These are phyloP conservation scores for Drosophila buzzatii DNA, from an alignment of 2,888 invertebrate species.

Conservation along the genomic window DNA sequence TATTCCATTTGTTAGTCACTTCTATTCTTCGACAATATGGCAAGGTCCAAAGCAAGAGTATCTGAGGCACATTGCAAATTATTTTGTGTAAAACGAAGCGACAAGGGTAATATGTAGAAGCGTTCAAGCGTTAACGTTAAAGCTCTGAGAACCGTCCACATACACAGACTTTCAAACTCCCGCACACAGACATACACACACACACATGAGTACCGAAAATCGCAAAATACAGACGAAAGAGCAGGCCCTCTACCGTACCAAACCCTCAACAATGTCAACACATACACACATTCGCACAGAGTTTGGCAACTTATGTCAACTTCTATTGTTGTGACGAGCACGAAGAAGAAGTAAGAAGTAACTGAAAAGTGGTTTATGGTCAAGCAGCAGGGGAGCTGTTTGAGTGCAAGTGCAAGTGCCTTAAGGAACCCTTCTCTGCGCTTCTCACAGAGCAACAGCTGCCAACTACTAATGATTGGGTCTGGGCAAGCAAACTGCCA, in stretches of 20 bases:
- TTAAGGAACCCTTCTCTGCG: constrained; percentile 64
- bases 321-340: constrained; percentile 13
- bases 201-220: constrained; percentile 2
- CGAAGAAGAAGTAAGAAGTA: constrained; percentile 14
- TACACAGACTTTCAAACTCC: constrained; percentile 58
- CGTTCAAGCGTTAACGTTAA: constrained; percentile 66
- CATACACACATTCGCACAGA: constrained; percentile 11
- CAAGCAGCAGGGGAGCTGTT: constrained; percentile 26
- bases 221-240: constrained; percentile 23
- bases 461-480: constrained; percentile 12
- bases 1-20: not conserved
- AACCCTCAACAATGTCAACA: constrained; percentile 9
- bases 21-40: not conserved
- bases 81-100: constrained; percentile 49
- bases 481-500: constrained; percentile 36
- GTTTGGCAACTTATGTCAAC: constrained; percentile 38
- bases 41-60: constrained; percentile 26
- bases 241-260: constrained; percentile 11
- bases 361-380: constrained; percentile 19
- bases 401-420: constrained; percentile 70
- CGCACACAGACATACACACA: not conserved
- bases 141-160: constrained; percentile 85
- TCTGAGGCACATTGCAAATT: constrained; percentile 39
- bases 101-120: constrained; percentile 53
- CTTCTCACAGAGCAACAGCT: constrained; percentile 43